These are phyloP conservation scores for Pristionchus pacificus DNA, from an alignment of 1,140 invertebrate genomes.

Conservation along the genomic window DNA sequence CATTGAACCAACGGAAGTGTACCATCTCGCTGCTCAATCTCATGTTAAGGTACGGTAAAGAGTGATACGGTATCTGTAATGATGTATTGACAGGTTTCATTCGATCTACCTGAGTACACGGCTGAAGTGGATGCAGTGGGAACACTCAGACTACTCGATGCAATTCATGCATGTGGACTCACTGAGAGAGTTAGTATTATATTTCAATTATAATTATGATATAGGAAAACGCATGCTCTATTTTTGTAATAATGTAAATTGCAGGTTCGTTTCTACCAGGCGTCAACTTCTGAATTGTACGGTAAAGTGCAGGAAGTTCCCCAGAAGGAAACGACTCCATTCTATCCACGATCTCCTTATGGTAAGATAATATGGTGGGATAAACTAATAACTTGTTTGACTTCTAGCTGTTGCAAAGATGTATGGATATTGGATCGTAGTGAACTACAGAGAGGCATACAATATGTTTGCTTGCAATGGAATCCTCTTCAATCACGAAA, in stretches of 20 bases:
- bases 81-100: constrained; percentile 70
- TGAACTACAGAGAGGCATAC: constrained; percentile 97
- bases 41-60: constrained; percentile 85
- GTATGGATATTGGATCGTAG: constrained; percentile 96
- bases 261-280: constrained; percentile 81
- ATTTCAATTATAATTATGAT: too few relatives aligned
- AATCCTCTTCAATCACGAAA: constrained; percentile 98
- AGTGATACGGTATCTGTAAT: background rate
- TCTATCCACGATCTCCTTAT: constrained; percentile 98
- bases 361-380: constrained; percentile 66
- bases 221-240: background rate
- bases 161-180: constrained; percentile 84
- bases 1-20: constrained; percentile 79
- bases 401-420: constrained; percentile 87
- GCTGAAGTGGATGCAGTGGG: constrained; percentile 98
- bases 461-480: constrained; percentile 97
- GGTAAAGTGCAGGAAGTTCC: constrained; percentile 94
- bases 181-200: constrained; percentile 76
- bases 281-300: constrained; percentile 95
- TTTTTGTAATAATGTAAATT: background rate
- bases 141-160: constrained; percentile 86
- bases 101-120: constrained; percentile 97
- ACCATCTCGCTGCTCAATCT: constrained; percentile 98
- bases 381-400: background rate
- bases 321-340: constrained; percentile 94